Base-by-base conservation (phyloP, 1,140 invertebrate species). In the Nomia melanderi region DNA sequence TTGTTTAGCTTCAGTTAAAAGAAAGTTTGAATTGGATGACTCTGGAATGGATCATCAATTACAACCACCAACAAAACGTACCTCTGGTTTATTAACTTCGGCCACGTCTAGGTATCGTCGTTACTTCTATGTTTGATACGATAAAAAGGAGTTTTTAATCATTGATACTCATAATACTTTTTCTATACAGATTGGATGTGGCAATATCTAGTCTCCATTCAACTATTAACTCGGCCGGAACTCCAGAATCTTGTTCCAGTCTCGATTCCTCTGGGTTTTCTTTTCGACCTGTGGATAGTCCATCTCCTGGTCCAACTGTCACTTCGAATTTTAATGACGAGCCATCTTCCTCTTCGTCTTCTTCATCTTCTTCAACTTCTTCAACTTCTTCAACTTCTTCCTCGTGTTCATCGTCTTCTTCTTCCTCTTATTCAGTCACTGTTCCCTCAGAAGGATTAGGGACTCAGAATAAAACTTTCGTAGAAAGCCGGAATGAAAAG, bases 1-100 rank as follows among this genome's bases (percentile, higher is more conserved):
- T 88, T 93, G 93, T 53, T 90, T 94, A 56, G 92, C 93, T 12
- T 88, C 92, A 23, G 94, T 96, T 27, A 98, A 97, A 91, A 93
- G 97, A 74, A 96, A 97, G 91, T 95, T 96, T 84, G 96, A 96
- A 83, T 87, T 96, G 63, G 94, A 96, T 65, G 96, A 96, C 69
- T 90, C 91, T 80, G 89, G 92, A 86, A 74, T 90, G 85, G 88
- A 92, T 80, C 90, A 88, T 60, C 86, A 92, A 57, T 81, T 92
- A 62, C 93, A 93, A 79, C 94, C 94, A 47, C 92, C 93, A 62
- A 89, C 93, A 11, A 95, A 95, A 89, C 89, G 94, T 80, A 92
- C 92, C 23, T 91, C 90, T 50, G 88, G 83, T 86, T 84, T 92
- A 81, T 77, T 92, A 50, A 88, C 90, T 62, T 90, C 91, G 53